Percentiles rank a stretch among this genome's conserved stretches.
Conservation (phyloP, 2,888 invertebrate species). For the Lucinisca nassula region DNA sequence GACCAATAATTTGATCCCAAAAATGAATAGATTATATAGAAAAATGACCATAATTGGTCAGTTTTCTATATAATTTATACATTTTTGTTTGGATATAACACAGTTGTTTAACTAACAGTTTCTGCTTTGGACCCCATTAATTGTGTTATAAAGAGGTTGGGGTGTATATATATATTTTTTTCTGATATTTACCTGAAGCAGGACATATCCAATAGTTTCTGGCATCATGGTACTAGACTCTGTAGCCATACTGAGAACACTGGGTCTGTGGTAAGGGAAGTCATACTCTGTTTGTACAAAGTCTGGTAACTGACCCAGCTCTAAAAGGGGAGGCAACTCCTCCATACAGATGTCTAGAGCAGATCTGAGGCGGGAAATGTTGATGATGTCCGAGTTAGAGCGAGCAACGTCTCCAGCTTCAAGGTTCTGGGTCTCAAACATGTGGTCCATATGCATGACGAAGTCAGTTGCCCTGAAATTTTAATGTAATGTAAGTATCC, state of each 20-base stretch:
- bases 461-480: constrained; percentile 81
- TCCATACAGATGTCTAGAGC: constrained; percentile 85
- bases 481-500: too few relatives aligned
- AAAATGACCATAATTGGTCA: too few relatives aligned
- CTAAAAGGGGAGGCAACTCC: constrained; percentile 84
- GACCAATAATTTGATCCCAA: too few relatives aligned
- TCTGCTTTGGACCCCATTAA: too few relatives aligned
- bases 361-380: constrained; percentile 81
- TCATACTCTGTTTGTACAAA: constrained; percentile 74
- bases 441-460: constrained; percentile 79
- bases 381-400: constrained; percentile 52
- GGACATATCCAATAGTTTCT: constrained; percentile 85
- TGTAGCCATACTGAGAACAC: constrained; percentile 83
- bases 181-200: constrained; percentile 85
- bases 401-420: constrained; percentile 80
- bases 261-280: constrained; percentile 87
- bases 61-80: too few relatives aligned
- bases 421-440: constrained; percentile 86
- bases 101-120: too few relatives aligned
- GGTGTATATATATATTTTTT: too few relatives aligned
- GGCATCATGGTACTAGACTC: constrained; percentile 84
- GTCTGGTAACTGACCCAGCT: constrained; percentile 80
- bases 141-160: too few relatives aligned
- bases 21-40: too few relatives aligned
- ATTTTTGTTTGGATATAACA: too few relatives aligned